Percentiles rank a stretch among this genome's conserved stretches.
Conservation (phyloP, 2,888 invertebrate species). For the Parnassius glacialis region DNA sequence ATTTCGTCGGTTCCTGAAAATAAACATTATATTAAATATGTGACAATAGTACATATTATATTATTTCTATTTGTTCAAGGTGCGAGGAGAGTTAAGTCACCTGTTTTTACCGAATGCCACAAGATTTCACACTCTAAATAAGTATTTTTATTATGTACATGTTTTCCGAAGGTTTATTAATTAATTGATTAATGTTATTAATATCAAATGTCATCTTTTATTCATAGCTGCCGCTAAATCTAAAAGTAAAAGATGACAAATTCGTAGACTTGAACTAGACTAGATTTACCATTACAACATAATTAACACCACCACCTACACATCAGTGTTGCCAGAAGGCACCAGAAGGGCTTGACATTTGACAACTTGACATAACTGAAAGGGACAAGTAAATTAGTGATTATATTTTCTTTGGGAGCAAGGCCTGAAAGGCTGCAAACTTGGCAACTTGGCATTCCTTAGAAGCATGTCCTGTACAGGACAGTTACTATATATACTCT, state of each 20-base stretch:
- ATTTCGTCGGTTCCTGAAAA: constrained; percentile 81
- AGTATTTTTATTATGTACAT: constrained; percentile 14
- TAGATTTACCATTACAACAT: no score
- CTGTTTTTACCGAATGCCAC: constrained; percentile 12
- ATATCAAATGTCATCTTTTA: constrained; percentile 21
- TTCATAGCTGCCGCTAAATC: constrained; percentile 15
- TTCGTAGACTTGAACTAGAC: background rate
- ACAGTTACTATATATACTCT: no score
- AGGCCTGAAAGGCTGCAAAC: no score
- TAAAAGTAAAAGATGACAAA: constrained; percentile 1
- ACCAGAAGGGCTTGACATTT: no score
- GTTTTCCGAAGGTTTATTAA: constrained; percentile 13
- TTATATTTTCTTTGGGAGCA: no score
- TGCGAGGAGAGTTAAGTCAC: constrained; percentile 25
- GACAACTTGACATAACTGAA: no score
- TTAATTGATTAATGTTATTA: constrained; percentile 2
- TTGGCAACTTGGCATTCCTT: no score
- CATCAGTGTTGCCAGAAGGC: no score
- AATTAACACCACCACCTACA: no score
- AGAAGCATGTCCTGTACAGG: no score
- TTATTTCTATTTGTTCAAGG: constrained; percentile 22
- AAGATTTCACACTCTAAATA: constrained; percentile 7
- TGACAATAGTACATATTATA: no score
- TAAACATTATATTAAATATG: background rate
- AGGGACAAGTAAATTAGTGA: no score